phyloP scores from a whole-genome alignment of 2,888 invertebrate genomes.

The Lepetodrilus schrolli region DNA sequence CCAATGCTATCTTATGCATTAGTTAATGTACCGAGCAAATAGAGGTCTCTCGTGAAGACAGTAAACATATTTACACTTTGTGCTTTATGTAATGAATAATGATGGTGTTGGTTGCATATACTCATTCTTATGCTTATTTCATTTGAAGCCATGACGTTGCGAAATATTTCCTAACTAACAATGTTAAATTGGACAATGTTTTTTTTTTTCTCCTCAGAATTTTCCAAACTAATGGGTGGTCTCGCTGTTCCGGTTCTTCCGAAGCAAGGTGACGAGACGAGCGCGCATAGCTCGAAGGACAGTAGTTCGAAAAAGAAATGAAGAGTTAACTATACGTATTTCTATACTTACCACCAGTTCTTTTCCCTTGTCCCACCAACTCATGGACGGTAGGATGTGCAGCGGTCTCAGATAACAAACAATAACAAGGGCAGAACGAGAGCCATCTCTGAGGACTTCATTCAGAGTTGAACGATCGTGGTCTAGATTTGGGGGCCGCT shows the following conservation, averaged over 20 bases:
- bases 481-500: slow-evolving; percentile 1
- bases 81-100: too few relatives aligned
- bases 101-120: too few relatives aligned
- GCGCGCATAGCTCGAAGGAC: not conserved
- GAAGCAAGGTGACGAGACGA: slow-evolving; percentile 32
- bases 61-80: too few relatives aligned
- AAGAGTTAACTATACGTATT: not conserved
- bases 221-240: slow-evolving; percentile 52
- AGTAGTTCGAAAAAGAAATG: slow-evolving; percentile 7
- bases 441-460: not conserved
- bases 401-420: not conserved
- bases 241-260: slow-evolving; percentile 38
- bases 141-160: not conserved
- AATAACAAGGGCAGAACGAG: not conserved
- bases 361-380: slow-evolving; percentile 20
- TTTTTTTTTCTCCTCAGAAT: slow-evolving; percentile 50
- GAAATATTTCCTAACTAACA: too few relatives aligned
- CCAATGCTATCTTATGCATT: too few relatives aligned
- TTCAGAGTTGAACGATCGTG: not conserved
- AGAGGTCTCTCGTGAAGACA: too few relatives aligned
- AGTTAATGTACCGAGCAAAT: too few relatives aligned
- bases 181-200: too few relatives aligned
- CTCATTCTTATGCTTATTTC: not conserved
- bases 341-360: not conserved
- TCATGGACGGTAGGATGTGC: not conserved